Evolutionary conservation across 1,140 invertebrate genomes (phyloP).

Genomic region (Leptoteleia sp.): DNA sequence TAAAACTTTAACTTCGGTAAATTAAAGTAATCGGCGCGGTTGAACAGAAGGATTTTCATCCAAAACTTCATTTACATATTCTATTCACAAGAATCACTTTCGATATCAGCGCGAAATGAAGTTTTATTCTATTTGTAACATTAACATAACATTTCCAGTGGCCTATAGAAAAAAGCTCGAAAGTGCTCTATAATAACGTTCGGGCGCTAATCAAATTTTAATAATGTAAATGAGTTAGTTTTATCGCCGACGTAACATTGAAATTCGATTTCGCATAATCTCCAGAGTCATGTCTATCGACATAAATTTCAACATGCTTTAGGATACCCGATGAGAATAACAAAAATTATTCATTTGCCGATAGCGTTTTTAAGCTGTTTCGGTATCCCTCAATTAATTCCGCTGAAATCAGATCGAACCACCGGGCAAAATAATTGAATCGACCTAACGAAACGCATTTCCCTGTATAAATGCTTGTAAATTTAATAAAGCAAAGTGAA

Average conservation of each 20-base stretch:
- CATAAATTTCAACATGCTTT: constrained; percentile 3
- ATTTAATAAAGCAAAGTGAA: no score
- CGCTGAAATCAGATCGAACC: background rate
- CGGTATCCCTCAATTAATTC: background rate
- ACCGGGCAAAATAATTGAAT: background rate
- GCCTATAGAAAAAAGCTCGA: background rate
- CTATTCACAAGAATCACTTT: constrained; percentile 7
- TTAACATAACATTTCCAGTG: constrained; percentile 3
- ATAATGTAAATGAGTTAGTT: constrained; percentile 13
- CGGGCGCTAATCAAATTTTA: constrained; percentile 1
- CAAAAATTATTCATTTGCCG: background rate
- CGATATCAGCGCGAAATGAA: background rate
- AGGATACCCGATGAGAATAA: background rate
- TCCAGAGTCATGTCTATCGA: background rate
- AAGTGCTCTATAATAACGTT: background rate
- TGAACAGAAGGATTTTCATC: no score
- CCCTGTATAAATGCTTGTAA: no score
- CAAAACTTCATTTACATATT: background rate
- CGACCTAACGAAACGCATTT: background rate
- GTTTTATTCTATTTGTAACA: constrained; percentile 2
- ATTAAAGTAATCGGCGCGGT: no score
- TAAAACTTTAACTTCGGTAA: no score
- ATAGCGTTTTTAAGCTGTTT: constrained; percentile 3
- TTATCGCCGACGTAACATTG: constrained; percentile 1
- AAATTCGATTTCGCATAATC: constrained; percentile 14